phyloP scores from a whole-genome alignment of 2,888 invertebrate species.

The Penaeus monodon region DNA sequence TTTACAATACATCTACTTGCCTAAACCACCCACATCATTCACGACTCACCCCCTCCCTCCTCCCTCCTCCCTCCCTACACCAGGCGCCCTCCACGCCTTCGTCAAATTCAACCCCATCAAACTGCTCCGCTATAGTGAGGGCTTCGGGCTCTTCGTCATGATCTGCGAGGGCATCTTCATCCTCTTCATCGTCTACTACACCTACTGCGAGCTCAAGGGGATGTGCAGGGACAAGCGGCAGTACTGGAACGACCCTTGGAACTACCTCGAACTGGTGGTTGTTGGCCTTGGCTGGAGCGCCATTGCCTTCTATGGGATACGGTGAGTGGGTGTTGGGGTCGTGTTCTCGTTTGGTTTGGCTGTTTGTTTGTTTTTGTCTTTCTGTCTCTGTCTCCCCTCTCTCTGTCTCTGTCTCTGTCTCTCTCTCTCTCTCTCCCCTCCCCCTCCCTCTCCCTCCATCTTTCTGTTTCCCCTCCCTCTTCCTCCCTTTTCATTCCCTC shows the following conservation, averaged over 20 bases:
- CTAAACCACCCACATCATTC: background rate
- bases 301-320: conserved; percentile 7
- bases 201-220: conserved; percentile 58
- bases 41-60: background rate
- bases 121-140: conserved; percentile 32
- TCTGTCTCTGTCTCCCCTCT: no score
- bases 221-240: background rate
- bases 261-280: conserved; percentile 22
- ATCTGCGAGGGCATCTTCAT: conserved; percentile 70
- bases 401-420: no score
- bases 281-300: conserved; percentile 10
- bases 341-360: background rate
- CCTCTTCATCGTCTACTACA: conserved; percentile 70
- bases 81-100: conserved; percentile 31
- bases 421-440: no score
- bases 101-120: conserved; percentile 42
- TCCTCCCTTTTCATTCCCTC: no score
- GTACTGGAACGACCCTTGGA: conserved; percentile 31
- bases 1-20: no score
- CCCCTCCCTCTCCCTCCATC: no score
- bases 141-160: conserved; percentile 69
- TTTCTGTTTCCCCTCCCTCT: no score
- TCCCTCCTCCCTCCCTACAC: background rate
- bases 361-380: background rate
- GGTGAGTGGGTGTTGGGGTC: background rate